Evolutionary conservation across 2,113 vertebrate species (phyloP), one percentile per base, ranked within the genome.

Genomic region (Lethenteron reissneri): DNA sequence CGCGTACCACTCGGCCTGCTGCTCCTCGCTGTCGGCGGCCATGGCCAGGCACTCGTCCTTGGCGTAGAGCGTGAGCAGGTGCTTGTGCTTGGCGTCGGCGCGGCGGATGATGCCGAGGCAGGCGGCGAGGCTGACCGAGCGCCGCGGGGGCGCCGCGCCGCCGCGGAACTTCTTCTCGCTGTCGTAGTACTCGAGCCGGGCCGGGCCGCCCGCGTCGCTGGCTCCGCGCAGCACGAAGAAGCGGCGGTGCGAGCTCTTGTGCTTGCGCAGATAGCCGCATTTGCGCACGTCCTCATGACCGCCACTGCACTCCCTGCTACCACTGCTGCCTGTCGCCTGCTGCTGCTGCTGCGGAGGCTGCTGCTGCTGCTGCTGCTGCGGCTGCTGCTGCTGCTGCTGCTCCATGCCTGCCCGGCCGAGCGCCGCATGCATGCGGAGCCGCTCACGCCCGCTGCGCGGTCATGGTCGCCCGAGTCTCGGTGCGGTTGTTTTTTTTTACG

Each of bases 111-210:
- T 89, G 76, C 88, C 89, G 79, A 90, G 88, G 79, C 88, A 90
- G 81, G 81, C 87, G 79, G 89, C 86, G 1, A 90, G 80, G 13
- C 84, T 82, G 77, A 90, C 87, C 9, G 87, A 88, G 78, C 87
- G 84, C 80, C 89, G 89, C 74, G 88, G 87, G 73, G 85, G 84
- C 41, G 41, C 41, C 41, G 3, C 41, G 76, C 85, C 86, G 19
- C 86, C 86, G 80, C 88, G 89, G 86, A 86, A 90, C 83, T 90
- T 90, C 80, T 89, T 90, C 78, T 90, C 88, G 62, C 87, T 90
- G 82, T 90, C 88, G 0, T 90, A 89, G 79, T 90, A 90, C 80
- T 90, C 88, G 79, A 90, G 80, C 72, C 88, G 83, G 25, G 64
- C n/a, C 41, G 41, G 41, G 41, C 41, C 41, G 79, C 86, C 86